Evolutionary conservation across 2,888 invertebrate genomes (phyloP), one percentile per base, ranked within the genome.

Genomic region (Incurvaria masculella): DNA sequence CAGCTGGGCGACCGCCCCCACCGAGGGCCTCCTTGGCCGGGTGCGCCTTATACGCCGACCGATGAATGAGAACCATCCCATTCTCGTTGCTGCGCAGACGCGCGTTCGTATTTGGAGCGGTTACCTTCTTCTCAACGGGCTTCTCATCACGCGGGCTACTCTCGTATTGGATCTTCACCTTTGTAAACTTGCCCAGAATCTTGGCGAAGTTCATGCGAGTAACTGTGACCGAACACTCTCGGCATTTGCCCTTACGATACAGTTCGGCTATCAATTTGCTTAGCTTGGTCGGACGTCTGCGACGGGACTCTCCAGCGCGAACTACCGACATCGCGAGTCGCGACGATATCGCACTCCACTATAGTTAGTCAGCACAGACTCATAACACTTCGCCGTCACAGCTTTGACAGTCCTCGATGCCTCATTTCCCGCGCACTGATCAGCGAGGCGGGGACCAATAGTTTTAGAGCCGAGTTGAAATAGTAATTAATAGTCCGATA

Each of bases 341-440:
- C 23, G 10, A 6, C 33, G 33, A 14, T n/a, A 33, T 33, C 11
- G 8, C 4, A 3, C 4, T 33, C 14, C 14, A 33, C 33, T 33
- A 8, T 8, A 3, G 33, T 33, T 33, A 33, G 8, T 33, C 23
- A 23, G 10, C 5, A 23, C 4, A 10, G 4, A 23, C 10, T 10
- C 23, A 23, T 10, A 10, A 10, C 33, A 4, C 6, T 11, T 11
- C 14, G 11, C 6, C 20, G 33, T 33, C 33, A 23, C 33, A 6
- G 33, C 14, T 11, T 8, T 14, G 33, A 33, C 33, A 40, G 44
- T 39, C 64, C 16, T 20, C 38, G 51, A 53, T 47, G 65, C 65
- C 66, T 72, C 73, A 75, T 79, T 79, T 79, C 79, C 79, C 79
- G 79, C 79, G 75, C 73, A 73, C 64, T 58, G 56, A 55, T 65